These are phyloP conservation scores for Oscheius sp. DNA, from an alignment of 2,888 invertebrate species.

Conservation along the genomic window DNA sequence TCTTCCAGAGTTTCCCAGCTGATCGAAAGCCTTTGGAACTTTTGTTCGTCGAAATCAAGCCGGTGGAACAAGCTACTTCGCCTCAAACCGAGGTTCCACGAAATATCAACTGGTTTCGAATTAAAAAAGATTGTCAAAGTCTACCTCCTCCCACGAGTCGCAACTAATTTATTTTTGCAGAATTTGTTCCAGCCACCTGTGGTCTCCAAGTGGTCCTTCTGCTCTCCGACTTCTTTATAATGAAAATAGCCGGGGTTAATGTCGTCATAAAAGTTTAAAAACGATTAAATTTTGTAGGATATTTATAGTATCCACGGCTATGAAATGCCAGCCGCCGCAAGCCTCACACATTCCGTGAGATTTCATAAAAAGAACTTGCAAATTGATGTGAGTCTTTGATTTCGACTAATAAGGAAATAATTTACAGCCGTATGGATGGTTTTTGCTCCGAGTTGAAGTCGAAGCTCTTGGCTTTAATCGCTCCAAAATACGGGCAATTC, in stretches of 20 bases:
- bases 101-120: neutral
- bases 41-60: neutral
- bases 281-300: neutral
- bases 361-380: neutral
- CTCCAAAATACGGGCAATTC: neutral
- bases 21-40: neutral
- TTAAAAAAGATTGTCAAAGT: neutral
- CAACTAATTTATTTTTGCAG: neutral
- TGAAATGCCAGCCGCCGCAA: neutral
- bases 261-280: too few species aligned
- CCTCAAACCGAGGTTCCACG: neutral
- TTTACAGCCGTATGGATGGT: constrained; percentile 7
- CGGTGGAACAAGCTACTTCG: neutral
- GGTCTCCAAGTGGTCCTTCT: neutral
- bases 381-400: neutral
- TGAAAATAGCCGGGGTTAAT: neutral
- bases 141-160: neutral
- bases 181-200: neutral
- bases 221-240: neutral
- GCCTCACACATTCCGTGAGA: neutral
- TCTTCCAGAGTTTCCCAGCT: neutral
- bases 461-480: neutral
- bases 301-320: neutral
- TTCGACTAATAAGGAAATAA: neutral
- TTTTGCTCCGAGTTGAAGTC: neutral